A percentile compares a stretch with the other conserved stretches of the same genome.
phyloP scores from a whole-genome alignment of 2,113 vertebrate genomes.

The Cranoglanis bouderius region DNA sequence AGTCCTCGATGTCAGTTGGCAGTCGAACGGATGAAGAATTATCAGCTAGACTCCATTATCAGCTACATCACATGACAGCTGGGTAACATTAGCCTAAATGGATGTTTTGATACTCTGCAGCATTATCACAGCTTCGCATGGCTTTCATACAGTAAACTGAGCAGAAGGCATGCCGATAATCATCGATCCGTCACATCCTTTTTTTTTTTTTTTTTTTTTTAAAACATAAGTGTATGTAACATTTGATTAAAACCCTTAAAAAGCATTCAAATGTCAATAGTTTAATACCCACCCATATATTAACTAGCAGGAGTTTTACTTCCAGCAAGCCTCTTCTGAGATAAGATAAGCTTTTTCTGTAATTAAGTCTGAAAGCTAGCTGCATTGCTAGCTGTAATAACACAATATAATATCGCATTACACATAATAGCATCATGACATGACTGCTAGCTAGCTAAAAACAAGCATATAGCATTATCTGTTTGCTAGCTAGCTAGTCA shows the following conservation, averaged over 20 bases:
- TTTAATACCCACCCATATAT: neutral
- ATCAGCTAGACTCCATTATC: neutral
- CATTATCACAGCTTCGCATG: slow-evolving; percentile 3
- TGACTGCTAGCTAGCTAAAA: too few relatives aligned
- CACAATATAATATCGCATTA: neutral
- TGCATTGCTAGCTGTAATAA: neutral
- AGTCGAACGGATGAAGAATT: neutral
- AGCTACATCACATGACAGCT: neutral
- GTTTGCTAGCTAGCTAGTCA: neutral
- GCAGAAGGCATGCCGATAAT: neutral
- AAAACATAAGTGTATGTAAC: neutral
- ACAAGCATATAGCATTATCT: neutral
- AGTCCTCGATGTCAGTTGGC: neutral
- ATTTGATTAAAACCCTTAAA: neutral
- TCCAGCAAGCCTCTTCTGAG: neutral
- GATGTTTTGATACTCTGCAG: neutral
- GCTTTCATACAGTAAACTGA: neutral
- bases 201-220: neutral
- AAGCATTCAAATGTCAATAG: neutral
- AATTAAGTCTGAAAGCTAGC: neutral
- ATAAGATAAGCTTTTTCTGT: neutral
- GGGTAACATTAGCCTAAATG: neutral
- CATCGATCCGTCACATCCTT: neutral
- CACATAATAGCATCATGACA: too few relatives aligned
- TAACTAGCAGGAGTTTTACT: neutral